These are phyloP conservation scores for Brevipalpus yothersi DNA, from an alignment of 1,140 invertebrate genomes.

Conservation along the genomic window DNA sequence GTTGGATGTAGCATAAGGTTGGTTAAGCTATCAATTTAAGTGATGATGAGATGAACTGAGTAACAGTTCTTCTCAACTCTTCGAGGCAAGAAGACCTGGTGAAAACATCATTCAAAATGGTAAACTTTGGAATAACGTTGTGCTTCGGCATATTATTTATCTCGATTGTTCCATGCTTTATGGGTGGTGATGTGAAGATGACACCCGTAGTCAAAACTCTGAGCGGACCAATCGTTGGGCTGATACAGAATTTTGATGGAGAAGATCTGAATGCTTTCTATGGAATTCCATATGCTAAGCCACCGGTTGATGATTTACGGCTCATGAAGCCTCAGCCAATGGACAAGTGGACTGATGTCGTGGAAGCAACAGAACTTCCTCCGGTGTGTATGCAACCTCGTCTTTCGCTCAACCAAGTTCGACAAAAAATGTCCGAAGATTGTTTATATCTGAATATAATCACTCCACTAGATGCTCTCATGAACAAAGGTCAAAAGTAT, in stretches of 20 bases:
- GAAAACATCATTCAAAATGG: too few relatives aligned
- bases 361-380: neutral
- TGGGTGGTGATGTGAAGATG: too few relatives aligned
- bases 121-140: too few relatives aligned
- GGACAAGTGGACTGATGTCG: neutral
- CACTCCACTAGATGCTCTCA: neutral
- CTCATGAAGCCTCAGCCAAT: neutral
- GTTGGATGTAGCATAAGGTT: too few relatives aligned
- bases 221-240: neutral
- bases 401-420: too few relatives aligned
- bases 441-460: neutral
- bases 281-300: neutral
- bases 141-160: too few relatives aligned
- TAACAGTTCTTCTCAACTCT: too few relatives aligned
- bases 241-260: neutral
- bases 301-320: neutral
- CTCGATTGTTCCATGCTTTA: too few relatives aligned
- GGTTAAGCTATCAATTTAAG: too few relatives aligned
- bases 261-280: neutral
- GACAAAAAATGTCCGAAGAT: neutral
- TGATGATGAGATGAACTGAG: too few relatives aligned
- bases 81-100: too few relatives aligned
- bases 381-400: neutral
- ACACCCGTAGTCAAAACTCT: too few relatives aligned
- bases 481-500: neutral